Evolutionary conservation across 2,113 vertebrate genomes (phyloP).

Genomic region (Galemys pyrenaicus): DNA sequence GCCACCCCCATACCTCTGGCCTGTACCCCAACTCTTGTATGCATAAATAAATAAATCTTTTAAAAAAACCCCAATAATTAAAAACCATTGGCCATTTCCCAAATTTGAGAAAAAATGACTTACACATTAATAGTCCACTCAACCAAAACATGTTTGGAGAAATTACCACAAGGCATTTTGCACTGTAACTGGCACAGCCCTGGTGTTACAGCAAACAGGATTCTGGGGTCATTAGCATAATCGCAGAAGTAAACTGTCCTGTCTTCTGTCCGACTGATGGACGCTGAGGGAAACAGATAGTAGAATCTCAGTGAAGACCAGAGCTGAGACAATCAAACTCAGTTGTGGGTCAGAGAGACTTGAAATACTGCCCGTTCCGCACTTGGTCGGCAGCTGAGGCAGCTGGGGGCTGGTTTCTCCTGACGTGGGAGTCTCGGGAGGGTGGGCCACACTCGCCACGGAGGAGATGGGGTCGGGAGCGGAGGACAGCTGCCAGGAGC

Average conservation of each 20-base stretch:
- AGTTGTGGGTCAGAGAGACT: background rate
- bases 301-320: background rate
- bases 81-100: background rate
- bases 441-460: accelerated
- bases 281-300: background rate
- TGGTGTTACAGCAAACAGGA: too few species aligned
- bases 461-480: background rate
- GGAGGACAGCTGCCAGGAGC: accelerated
- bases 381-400: background rate
- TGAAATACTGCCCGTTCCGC: background rate
- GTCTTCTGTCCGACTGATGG: background rate
- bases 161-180: background rate
- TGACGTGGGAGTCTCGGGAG: background rate
- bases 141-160: background rate
- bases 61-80: background rate
- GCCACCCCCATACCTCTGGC: too few species aligned
- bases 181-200: background rate
- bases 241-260: background rate
- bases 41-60: too few species aligned
- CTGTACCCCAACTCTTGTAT: too few species aligned
- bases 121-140: accelerated
- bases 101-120: background rate
- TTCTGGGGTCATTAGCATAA: background rate
- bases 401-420: background rate
- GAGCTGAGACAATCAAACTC: background rate